phyloP scores from a whole-genome alignment of 2,797 vertebrate species.

The Todus mexicanus region DNA sequence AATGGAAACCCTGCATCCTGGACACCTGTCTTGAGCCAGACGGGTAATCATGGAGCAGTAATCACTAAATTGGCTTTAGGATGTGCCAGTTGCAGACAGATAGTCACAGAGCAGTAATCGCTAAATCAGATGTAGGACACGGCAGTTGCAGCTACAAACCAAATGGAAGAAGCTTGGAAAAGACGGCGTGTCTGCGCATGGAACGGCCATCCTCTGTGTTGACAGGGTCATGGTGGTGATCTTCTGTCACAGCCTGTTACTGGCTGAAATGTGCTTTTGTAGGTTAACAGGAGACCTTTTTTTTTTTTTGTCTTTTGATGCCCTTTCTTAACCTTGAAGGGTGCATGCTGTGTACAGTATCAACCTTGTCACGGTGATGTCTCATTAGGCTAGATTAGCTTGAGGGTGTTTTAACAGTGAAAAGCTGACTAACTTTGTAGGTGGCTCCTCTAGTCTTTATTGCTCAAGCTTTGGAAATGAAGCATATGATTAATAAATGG shows the following conservation, averaged over 20 bases:
- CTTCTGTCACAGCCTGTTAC: not conserved
- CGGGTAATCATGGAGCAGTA: not conserved
- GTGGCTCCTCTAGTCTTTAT: not conserved
- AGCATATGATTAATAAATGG: not conserved
- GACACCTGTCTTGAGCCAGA: not conserved
- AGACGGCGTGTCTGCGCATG: not conserved
- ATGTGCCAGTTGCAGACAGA: not conserved
- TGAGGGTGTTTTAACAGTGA: not conserved
- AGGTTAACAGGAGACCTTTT: not conserved
- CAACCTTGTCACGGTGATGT: not conserved
- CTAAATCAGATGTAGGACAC: not conserved
- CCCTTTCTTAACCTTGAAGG: not conserved
- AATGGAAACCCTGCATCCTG: not conserved
- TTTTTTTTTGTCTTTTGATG: not conserved
- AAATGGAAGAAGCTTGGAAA: not conserved
- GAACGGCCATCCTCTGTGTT: not conserved
- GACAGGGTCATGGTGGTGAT: not conserved
- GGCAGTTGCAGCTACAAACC: not conserved
- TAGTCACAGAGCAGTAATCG: not conserved
- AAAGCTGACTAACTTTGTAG: not conserved
- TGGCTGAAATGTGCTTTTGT: not conserved
- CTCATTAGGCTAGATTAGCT: not conserved
- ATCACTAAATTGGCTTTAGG: not conserved
- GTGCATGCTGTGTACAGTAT: not conserved
- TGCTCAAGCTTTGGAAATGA: not conserved